These are phyloP conservation scores for Leucozona laternaria DNA, from an alignment of 2,888 invertebrate genomes.

Conservation along the genomic window DNA sequence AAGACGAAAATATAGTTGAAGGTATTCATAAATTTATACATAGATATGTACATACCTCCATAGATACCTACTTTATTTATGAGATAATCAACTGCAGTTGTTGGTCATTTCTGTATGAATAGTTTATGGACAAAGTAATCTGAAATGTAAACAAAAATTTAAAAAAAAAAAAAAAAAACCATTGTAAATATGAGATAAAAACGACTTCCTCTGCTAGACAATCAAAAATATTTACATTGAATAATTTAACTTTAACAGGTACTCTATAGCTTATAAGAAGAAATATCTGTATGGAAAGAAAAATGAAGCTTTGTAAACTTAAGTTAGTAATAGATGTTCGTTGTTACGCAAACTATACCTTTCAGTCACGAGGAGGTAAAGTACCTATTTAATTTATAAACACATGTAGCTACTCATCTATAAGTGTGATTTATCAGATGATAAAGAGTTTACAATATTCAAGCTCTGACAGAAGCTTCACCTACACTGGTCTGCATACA, in stretches of 20 bases:
- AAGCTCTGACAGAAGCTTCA: background rate
- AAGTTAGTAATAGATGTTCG: slow-evolving; percentile 10
- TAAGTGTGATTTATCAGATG: slow-evolving; percentile 1
- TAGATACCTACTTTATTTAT: slow-evolving; percentile 26
- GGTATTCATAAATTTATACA: slow-evolving; percentile 55
- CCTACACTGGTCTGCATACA: background rate
- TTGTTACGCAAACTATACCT: slow-evolving; percentile 28
- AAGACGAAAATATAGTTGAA: slow-evolving; percentile 61
- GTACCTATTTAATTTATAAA: background rate
- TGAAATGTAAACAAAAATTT: slow-evolving; percentile 40
- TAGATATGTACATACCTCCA: background rate
- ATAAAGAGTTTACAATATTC: background rate
- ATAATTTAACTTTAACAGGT: slow-evolving; percentile 54
- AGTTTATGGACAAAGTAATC: slow-evolving; percentile 53
- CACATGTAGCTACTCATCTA: background rate
- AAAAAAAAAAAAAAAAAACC: slow-evolving; percentile 28
- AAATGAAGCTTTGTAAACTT: slow-evolving; percentile 2
- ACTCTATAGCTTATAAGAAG: background rate
- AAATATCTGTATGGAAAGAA: background rate
- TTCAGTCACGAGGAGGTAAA: slow-evolving; percentile 6
- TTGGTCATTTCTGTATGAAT: slow-evolving; percentile 49
- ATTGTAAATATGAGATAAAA: slow-evolving; percentile 51
- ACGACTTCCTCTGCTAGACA: slow-evolving; percentile 50
- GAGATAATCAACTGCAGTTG: slow-evolving; percentile 48
- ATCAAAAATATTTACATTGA: slow-evolving; percentile 67